Base-by-base conservation (phyloP, 1,140 invertebrate genomes). In the Drusus annulatus region DNA sequence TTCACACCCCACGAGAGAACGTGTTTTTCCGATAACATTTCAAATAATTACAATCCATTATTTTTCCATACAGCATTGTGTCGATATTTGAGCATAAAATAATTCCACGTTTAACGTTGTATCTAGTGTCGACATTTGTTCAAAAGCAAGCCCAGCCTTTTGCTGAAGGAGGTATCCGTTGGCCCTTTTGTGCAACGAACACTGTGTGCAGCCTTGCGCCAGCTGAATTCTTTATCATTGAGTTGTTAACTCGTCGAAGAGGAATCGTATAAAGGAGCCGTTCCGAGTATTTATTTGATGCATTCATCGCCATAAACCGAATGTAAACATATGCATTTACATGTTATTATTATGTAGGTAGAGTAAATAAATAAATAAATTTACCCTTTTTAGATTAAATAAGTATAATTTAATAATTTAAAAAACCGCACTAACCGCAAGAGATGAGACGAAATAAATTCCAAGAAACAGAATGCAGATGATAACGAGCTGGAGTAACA, bases 161-260 rank as follows among this genome's bases (percentile, higher is more conserved):
- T 45, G 36, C 5, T 13, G 36, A 45, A 45, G 36, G 36, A 45
- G 10, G 36, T 10, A 45, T 45, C 7, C 36, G 36, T 60, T 60
- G 17, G 56, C 56, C 56, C 56, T 23, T 17, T 60, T 60, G 15
- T 60, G 54, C 54, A 56, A 56, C 52, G 52, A n/a, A 19, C 52
- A 0, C 54, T 36, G 7, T 36, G 31, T 36, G 31, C n/a, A 60
- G 13, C 56, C 23, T 23, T 17, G 56, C 13, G 56, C 56, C 56
- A 13, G 56, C 13, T 23, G 56, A 60, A 60, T 60, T 23, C 56
- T 60, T 60, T 60, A 17, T 60, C 56, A 23, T 4, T 23, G 56
- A 23, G 56, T 60, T 56, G 52, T n/a, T 60, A 60, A 21, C 8
- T 60, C 17, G 23, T 8, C 19, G 56, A 21, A 60, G 36, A 60